A percentile compares a stretch with the other conserved stretches of the same genome.
phyloP scores from a whole-genome alignment of 2,797 vertebrate species.

The Ispidina lecontei region DNA sequence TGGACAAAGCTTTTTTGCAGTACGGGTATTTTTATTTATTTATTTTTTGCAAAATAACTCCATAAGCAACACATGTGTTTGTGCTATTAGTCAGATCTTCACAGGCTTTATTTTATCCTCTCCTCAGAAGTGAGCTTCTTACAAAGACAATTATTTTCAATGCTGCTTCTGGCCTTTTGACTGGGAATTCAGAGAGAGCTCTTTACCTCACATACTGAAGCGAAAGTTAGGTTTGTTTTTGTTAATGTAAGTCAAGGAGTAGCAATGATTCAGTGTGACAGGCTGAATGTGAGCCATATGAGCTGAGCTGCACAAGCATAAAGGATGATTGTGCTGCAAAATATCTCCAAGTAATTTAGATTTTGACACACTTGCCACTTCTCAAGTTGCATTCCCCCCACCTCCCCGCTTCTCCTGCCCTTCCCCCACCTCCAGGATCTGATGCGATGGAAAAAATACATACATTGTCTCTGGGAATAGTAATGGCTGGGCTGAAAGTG shows the following conservation, averaged over 20 bases:
- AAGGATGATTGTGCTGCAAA: conserved; percentile 62
- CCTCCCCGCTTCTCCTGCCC: neutral
- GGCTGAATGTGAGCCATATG: conserved; percentile 70
- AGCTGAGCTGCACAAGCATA: conserved; percentile 20
- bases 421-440: conserved; percentile 20
- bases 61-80: neutral
- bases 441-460: conserved; percentile 55
- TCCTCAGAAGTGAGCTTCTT: neutral
- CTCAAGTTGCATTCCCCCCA: conserved; percentile 39
- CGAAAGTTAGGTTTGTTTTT: conserved; percentile 53
- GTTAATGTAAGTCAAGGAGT: conserved; percentile 58
- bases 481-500: neutral
- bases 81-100: conserved; percentile 5
- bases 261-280: conserved; percentile 68
- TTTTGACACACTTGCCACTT: conserved; percentile 53
- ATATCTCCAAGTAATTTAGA: conserved; percentile 31
- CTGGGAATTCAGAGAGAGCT: neutral
- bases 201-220: conserved; percentile 39
- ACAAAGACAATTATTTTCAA: neutral
- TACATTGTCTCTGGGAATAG: conserved; percentile 29
- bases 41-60: neutral
- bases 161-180: conserved; percentile 18
- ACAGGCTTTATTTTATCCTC: neutral
- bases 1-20: conserved; percentile 34
- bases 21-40: neutral